These are phyloP conservation scores for Kryptopterus vitreolus DNA, from an alignment of 2,797 vertebrate species.

Conservation along the genomic window DNA sequence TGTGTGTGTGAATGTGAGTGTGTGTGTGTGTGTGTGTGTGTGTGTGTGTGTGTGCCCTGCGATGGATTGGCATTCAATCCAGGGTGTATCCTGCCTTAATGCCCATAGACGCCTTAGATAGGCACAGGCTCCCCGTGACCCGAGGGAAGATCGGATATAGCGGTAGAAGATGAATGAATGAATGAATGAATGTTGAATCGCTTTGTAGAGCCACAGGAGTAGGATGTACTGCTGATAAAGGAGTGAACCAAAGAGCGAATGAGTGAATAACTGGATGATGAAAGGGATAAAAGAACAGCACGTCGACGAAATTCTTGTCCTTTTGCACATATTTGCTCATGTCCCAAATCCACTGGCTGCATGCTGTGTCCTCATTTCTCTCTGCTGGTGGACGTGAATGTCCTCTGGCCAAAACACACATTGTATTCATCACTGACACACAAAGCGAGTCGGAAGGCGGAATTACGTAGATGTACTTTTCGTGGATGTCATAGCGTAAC, in stretches of 20 bases:
- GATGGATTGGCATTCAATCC: too few relatives aligned
- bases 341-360: background rate
- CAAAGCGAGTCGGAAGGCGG: background rate
- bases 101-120: too few relatives aligned
- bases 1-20: too few relatives aligned
- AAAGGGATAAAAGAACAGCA: background rate
- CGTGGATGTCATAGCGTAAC: background rate
- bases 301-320: background rate
- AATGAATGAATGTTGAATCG: too few relatives aligned
- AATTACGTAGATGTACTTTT: background rate
- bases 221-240: too few relatives aligned
- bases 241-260: background rate
- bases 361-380: background rate
- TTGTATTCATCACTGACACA: background rate
- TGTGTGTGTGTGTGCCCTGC: too few relatives aligned
- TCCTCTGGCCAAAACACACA: too few relatives aligned
- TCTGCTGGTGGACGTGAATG: background rate
- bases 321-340: background rate
- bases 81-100: too few relatives aligned
- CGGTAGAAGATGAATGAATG: too few relatives aligned
- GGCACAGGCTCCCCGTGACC: too few relatives aligned
- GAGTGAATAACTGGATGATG: background rate
- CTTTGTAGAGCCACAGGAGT: background rate
- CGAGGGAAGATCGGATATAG: too few relatives aligned
- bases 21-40: too few relatives aligned